These are phyloP conservation scores for Cydia pomonella DNA, from an alignment of 1,140 invertebrate genomes.

Conservation along the genomic window DNA sequence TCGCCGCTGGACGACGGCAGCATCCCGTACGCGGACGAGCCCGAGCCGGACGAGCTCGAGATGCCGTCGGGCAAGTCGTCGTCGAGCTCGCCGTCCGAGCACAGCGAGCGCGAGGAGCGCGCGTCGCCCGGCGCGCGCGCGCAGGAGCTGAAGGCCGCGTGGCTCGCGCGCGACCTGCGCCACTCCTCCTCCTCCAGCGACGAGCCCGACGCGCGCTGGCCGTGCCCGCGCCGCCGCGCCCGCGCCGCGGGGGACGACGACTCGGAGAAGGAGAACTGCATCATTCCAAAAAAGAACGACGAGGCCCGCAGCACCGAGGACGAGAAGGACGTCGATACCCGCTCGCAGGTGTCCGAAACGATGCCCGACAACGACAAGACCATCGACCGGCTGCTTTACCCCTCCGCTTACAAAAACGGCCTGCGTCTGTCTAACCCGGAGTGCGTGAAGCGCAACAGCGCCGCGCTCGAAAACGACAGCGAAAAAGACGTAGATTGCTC, in stretches of 20 bases:
- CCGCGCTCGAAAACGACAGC: conserved; percentile 44
- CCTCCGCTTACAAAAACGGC: conserved; percentile 36
- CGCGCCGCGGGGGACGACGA: conserved; percentile 51
- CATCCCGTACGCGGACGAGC: conserved; percentile 79
- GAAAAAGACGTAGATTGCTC: conserved; percentile 47
- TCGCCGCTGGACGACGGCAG: conserved; percentile 78
- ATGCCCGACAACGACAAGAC: conserved; percentile 63
- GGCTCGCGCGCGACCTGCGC: conserved; percentile 61
- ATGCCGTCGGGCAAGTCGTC: conserved; percentile 56
- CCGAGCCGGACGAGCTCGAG: conserved; percentile 58
- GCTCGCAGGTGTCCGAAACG: conserved; percentile 37
- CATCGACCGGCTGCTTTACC: conserved; percentile 53
- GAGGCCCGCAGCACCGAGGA: conserved; percentile 45
- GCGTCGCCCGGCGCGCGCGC: conserved; percentile 59
- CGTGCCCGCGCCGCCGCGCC: conserved; percentile 33
- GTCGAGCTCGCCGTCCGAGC: conserved; percentile 54
- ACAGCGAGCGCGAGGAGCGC: conserved; percentile 34
- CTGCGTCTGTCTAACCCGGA: conserved; percentile 43
- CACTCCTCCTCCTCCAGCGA: conserved; percentile 62
- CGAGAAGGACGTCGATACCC: conserved; percentile 72
- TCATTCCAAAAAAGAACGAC: conserved; percentile 35
- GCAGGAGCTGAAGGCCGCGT: conserved; percentile 67
- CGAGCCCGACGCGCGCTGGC: conserved; percentile 55
- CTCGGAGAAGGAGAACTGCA: conserved; percentile 61
- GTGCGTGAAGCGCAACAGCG: conserved; percentile 58